A percentile compares a stretch with the other conserved stretches of the same genome.
Conservation (phyloP, 2,797 vertebrate species). For the Acropternis orthonyx region DNA sequence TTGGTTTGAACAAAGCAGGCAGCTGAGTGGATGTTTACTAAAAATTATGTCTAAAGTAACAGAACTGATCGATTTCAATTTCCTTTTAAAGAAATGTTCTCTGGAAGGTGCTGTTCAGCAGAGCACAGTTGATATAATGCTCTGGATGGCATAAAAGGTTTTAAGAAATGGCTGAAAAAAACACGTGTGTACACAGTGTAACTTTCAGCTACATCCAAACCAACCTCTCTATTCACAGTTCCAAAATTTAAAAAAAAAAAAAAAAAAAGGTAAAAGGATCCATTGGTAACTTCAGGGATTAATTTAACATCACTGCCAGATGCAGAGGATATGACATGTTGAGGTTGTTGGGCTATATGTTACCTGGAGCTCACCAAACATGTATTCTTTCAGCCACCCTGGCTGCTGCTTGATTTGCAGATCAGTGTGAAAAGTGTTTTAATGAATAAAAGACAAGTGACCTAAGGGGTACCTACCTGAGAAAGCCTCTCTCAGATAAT, state of each 20-base stretch:
- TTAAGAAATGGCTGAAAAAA: not conserved
- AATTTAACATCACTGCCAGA: not conserved
- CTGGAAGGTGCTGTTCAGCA: not conserved
- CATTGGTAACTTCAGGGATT: not conserved
- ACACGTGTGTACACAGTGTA: accelerated
- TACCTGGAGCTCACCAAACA: not conserved
- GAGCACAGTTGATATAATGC: not conserved
- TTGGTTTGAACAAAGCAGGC: not conserved
- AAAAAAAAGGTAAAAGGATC: no score
- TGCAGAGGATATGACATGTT: not conserved
- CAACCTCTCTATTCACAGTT: not conserved
- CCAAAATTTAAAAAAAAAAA: not conserved
- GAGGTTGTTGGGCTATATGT: not conserved
- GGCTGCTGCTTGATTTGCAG: not conserved
- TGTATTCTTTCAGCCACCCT: not conserved
- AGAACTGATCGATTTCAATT: not conserved
- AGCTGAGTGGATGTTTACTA: not conserved
- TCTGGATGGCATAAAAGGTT: not conserved
- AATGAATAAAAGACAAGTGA: not conserved
- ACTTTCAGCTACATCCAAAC: not conserved
- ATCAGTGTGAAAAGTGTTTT: not conserved
- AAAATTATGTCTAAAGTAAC: not conserved
- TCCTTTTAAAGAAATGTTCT: not conserved
- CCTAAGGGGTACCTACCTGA: not conserved
- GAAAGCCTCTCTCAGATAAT: not conserved